phyloP scores from a whole-genome alignment of 2,888 invertebrate genomes.

The Ophioninae sp. region DNA sequence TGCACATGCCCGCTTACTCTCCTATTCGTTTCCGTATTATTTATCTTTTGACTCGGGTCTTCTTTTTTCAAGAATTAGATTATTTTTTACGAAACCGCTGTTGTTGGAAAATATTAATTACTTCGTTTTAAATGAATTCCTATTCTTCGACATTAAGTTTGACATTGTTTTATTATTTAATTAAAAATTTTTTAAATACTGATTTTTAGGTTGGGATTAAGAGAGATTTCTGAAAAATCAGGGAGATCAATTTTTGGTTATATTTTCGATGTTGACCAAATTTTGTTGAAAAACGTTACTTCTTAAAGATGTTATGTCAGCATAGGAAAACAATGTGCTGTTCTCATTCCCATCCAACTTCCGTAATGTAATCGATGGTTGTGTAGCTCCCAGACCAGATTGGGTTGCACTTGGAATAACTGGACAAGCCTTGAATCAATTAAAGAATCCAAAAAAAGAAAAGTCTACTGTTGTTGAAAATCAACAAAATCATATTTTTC shows the following conservation, averaged over 20 bases:
- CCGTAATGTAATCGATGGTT: background rate
- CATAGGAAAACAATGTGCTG: background rate
- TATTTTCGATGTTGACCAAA: no score
- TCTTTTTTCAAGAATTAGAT: background rate
- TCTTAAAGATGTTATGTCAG: no score
- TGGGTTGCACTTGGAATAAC: background rate
- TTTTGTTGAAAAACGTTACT: no score
- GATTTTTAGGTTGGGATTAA: no score
- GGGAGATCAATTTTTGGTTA: no score
- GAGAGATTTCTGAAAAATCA: no score
- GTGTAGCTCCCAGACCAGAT: background rate
- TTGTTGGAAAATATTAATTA: background rate
- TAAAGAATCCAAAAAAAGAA: background rate
- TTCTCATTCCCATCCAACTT: background rate
- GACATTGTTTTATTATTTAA: no score
- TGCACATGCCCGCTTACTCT: constrained; percentile 46
- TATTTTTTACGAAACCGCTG: background rate
- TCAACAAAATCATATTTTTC: background rate
- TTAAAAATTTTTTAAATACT: no score
- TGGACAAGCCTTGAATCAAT: background rate
- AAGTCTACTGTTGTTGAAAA: background rate
- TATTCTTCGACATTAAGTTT: background rate
- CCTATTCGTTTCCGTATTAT: constrained; percentile 63
- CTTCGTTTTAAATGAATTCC: background rate
- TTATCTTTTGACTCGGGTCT: constrained; percentile 33